Evolutionary conservation across 2,797 vertebrate genomes (phyloP), one percentile per base, ranked within the genome.

Genomic region (Lagothrix lagotricha): DNA sequence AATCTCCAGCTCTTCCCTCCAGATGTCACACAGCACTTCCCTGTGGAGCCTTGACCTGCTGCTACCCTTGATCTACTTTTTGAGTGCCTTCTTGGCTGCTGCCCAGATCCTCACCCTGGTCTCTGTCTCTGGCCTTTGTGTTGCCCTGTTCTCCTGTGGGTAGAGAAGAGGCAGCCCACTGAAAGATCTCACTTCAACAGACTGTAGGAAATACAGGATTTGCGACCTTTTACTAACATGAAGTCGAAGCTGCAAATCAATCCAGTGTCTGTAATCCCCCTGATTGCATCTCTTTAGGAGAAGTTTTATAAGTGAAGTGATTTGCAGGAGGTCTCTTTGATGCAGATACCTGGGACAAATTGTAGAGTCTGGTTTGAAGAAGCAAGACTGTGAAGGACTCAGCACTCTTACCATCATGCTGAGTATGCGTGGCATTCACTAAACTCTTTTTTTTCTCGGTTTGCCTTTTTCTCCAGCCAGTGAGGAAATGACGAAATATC

Each of bases 281-380:
- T 54, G 79, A 94, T 44, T 83, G 73, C 54, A 92, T 92, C 94
- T 84, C 80, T 92, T 96, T 61, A 92, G 72, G 61, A 80, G 88
- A 95, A 64, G 44, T 93, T 94, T 82, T 41, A 3, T 83, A 93
- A 94, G 48, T 88, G 73, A 94, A 82, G 46, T 86, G 41, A 88
- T 83, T 95, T 44, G 36, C 22, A 89, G 79, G 75, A 52, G 54
- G 94, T 83, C 76, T 50, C 81, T 95, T 91, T 96, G 93, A 91
- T 94, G 67, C 28, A 67, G n/a, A 54, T 24, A 70, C 58, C 83
- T 86, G 88, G 80, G 90, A 93, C 80, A 46, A 87, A 58, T 22
- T 72, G 54, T 39, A 92, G 39, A 83, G 48, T 19, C 19, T 52
- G 10, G 41, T 64, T 39, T 73, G 52, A 96, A 89, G 85, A 84